Conservation (phyloP, 2,797 vertebrate species). For the Leuciscus waleckii region DNA sequence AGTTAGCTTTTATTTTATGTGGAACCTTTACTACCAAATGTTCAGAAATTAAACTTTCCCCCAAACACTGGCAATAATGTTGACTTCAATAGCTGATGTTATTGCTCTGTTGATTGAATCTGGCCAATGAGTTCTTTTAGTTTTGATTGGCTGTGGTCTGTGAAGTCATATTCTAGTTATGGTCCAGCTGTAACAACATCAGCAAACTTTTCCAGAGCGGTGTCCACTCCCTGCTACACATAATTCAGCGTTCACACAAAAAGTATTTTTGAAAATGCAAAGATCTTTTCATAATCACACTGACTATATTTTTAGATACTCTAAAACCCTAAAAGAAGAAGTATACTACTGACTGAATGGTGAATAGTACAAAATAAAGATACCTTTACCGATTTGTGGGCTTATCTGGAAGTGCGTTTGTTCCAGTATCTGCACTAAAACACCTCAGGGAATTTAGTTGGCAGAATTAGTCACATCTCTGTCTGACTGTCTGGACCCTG, state of each 20-base stretch:
- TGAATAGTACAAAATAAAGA: constrained; percentile 20
- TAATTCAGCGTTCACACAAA: constrained; percentile 32
- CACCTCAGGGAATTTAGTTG: constrained; percentile 29
- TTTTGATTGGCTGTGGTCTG: constrained; percentile 69
- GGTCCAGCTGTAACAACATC: constrained; percentile 68
- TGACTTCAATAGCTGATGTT: constrained; percentile 58
- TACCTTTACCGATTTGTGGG: background rate
- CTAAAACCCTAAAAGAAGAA: constrained; percentile 34
- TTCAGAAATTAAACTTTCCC: constrained; percentile 40
- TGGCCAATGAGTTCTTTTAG: constrained; percentile 60
- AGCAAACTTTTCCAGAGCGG: constrained; percentile 53
- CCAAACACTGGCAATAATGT: constrained; percentile 44
- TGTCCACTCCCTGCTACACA: constrained; percentile 46
- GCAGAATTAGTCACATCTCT: constrained; percentile 41
- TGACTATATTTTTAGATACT: background rate
- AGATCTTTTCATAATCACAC: background rate
- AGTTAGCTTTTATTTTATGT: constrained; percentile 25
- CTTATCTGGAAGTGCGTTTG: background rate
- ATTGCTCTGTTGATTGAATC: constrained; percentile 65
- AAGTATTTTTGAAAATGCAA: constrained; percentile 6
- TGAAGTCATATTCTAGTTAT: constrained; percentile 67
- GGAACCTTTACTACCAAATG: constrained; percentile 18
- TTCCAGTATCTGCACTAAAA: background rate
- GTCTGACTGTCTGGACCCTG: constrained; percentile 31
- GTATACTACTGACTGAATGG: constrained; percentile 20